These are phyloP conservation scores for Drosophila grimshawi DNA, from an alignment of 1,140 invertebrate species.

Conservation along the genomic window DNA sequence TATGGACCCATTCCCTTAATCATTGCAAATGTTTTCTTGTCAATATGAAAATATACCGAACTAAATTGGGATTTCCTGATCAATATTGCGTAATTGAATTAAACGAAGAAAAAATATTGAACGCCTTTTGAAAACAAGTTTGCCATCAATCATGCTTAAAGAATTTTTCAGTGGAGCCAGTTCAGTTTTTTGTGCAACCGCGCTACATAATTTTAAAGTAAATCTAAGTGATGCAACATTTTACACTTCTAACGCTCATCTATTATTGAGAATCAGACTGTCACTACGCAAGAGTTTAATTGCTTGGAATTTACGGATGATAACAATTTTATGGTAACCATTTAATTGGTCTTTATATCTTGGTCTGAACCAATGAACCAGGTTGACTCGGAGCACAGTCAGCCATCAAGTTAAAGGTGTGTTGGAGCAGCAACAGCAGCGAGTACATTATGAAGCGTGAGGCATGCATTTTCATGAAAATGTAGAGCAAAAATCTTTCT, in stretches of 20 bases:
- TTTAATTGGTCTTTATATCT: constrained; percentile 67
- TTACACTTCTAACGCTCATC: constrained; percentile 39
- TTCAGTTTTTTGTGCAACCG: neutral
- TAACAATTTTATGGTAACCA: constrained; percentile 55
- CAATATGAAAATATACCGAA: neutral
- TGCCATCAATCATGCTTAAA: constrained; percentile 8
- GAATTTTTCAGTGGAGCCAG: neutral
- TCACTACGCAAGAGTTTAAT: neutral
- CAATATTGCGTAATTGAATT: constrained; percentile 1
- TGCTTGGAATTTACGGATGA: constrained; percentile 1
- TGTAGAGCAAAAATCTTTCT: constrained; percentile 41
- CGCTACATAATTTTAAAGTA: neutral
- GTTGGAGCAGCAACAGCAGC: neutral
- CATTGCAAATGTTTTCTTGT: neutral
- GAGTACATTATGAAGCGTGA: constrained; percentile 17
- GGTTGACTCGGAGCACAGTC: constrained; percentile 29
- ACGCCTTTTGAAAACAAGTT: neutral
- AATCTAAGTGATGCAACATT: constrained; percentile 48
- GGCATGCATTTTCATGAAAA: constrained; percentile 74
- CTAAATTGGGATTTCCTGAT: neutral
- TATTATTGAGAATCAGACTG: neutral
- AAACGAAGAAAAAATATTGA: neutral
- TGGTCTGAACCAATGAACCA: neutral
- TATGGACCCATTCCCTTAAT: constrained; percentile 29
- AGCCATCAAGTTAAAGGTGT: constrained; percentile 6